These are phyloP conservation scores for Tamandua tetradactyla DNA, from an alignment of 2,797 vertebrate genomes.

Conservation along the genomic window DNA sequence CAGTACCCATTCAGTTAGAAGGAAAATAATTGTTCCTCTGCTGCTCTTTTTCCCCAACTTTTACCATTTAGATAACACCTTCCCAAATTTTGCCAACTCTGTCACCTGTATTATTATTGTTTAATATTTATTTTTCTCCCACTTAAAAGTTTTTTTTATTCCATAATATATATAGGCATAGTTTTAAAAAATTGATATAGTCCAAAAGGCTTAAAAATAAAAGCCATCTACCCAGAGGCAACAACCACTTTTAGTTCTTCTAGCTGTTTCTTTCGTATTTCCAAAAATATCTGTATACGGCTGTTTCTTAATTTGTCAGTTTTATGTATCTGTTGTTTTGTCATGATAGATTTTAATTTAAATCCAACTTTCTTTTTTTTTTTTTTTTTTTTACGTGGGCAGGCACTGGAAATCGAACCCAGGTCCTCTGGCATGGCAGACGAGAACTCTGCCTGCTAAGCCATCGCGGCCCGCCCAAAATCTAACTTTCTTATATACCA, in stretches of 20 bases:
- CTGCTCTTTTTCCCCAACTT: neutral
- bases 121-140: neutral
- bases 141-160: slow-evolving; percentile 25
- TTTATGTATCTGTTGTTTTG: neutral
- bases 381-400: no score
- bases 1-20: neutral
- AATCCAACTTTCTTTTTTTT: neutral
- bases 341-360: neutral
- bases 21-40: neutral
- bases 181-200: neutral
- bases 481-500: neutral
- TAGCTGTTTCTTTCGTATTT: slow-evolving; percentile 29
- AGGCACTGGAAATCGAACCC: no score
- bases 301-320: slow-evolving; percentile 31
- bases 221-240: neutral
- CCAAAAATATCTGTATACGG: neutral
- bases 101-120: neutral
- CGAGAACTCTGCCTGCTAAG: no score
- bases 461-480: no score
- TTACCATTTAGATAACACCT: neutral
- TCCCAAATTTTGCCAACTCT: neutral
- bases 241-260: neutral
- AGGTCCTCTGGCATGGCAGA: no score
- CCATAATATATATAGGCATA: neutral
- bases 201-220: neutral